phyloP scores from a whole-genome alignment of 2,113 vertebrate genomes.

The Colius striatus region DNA sequence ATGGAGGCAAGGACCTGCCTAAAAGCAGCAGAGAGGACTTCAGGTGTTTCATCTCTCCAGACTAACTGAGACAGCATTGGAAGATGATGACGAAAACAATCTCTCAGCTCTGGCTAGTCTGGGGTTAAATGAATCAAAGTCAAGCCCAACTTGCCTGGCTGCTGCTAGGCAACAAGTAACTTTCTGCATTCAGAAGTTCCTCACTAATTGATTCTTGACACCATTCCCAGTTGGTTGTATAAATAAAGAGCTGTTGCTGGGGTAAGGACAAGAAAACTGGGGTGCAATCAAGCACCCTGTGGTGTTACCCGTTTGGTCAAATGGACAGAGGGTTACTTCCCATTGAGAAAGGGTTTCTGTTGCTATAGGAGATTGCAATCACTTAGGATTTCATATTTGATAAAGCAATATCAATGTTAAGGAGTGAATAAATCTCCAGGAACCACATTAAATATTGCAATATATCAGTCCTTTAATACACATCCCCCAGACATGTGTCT shows the following conservation, averaged over 20 bases:
- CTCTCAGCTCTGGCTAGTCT: neutral
- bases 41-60: neutral
- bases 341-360: neutral
- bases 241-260: constrained; percentile 44
- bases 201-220: constrained; percentile 66
- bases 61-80: neutral
- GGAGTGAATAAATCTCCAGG: neutral
- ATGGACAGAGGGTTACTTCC: neutral
- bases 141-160: neutral
- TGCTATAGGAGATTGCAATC: neutral
- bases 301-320: neutral
- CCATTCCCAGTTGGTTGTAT: neutral
- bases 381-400: constrained; percentile 18
- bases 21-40: neutral
- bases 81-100: neutral
- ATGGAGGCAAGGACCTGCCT: neutral
- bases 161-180: constrained; percentile 76
- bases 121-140: constrained; percentile 65
- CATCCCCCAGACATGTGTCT: rapidly evolving
- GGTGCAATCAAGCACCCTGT: neutral
- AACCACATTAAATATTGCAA: neutral
- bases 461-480: rapidly evolving
- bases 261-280: neutral
- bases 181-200: constrained; percentile 54
- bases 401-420: neutral